Evolutionary conservation across 2,113 vertebrate genomes (phyloP), one percentile per base, ranked within the genome.

Genomic region (Microcebus murinus): DNA sequence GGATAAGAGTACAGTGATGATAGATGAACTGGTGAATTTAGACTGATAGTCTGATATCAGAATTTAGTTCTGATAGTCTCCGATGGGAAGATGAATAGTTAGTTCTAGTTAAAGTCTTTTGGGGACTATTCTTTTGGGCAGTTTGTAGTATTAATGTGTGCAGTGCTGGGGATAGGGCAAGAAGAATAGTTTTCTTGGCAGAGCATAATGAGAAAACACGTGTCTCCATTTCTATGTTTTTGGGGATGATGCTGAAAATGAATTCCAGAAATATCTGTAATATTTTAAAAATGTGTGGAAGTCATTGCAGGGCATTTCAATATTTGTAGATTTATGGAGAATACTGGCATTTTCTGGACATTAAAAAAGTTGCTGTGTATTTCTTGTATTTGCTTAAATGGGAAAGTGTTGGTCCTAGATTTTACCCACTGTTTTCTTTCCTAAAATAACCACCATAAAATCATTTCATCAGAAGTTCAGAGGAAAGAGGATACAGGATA

Each of bases 261-360:
- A 63, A 52, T 79, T 91, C 27, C 52, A 81, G 67, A 25, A 25
- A 59, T 29, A 79, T 45, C 27, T 21, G 17, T n/a, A 52, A 25
- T 39, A 42, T 3, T 57, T 77, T 2, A 2, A 4, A 68, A 71
- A 48, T 6, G 3, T 27, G 8, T 73, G n/a, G 4, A 67, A 61
- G 45, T 74, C 57, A 68, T n/a, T 52, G 29, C 39, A 86, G 68
- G 52, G 11, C 45, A 65, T 71, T 90, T 87, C 21, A n/a, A 0
- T 71, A 50, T 57, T 25, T 77, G 77, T 65, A 83, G 52, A 18
- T 89, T 84, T 81, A 81, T 92, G 29, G 68, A 92, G 80, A 91
- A 76, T 63, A 83, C 20, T 87, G n/a, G 11, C 8, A 4, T 36
- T 59, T 71, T 71, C 67, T 77, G 31, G 45, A 14, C 36, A 65